Evolutionary conservation across 2,888 invertebrate genomes (phyloP), one percentile per base, ranked within the genome.

Genomic region (Ormyrus thymus): DNA sequence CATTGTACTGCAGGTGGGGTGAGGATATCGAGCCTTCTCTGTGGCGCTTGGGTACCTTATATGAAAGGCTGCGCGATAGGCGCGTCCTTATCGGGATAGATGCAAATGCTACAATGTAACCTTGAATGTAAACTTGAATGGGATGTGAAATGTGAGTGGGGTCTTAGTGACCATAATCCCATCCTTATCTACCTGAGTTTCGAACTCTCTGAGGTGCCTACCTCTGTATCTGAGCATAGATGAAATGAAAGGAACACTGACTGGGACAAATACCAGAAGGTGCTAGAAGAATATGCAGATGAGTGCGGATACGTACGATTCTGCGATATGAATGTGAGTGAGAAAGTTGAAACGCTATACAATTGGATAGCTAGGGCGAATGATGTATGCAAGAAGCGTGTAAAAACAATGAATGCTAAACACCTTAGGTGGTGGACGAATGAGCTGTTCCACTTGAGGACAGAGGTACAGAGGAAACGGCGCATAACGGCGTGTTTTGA

Each of bases 61-160:
- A 76, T 1, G 11, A 5, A 0, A 45, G 51, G 15, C 7, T 62
- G 46, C 10, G 61, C n/a, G 64, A 43, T 5, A 61, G 53, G 2
- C 11, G 61, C 15, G 13, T 82, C 0, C 3, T 83, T 5, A n/a
- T 83, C 0, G 82, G 82, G 0, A 76, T 82, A 53, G 81, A 84
- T 61, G 83, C 83, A 9, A 83, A 84, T 61, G 82, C 83, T 0
- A 70, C 9, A 45, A 50, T 82, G 76, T 61, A 81, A 82, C 53
- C 80, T 84, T 13, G 84, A 83, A n/a, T 71, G 76, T 84, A 10
- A 75, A 78, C 0, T 7, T 83, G 65, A 65, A 51, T 65, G 51
- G 51, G 10, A 10, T 0, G 3, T 68, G 8, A 55, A 68, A 45
- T 7, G 6, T 45, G 46, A 13, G 9, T 68, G 55, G 55, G 13